Base-by-base conservation (phyloP, 2,113 vertebrate species). In the Alectura lathami region DNA sequence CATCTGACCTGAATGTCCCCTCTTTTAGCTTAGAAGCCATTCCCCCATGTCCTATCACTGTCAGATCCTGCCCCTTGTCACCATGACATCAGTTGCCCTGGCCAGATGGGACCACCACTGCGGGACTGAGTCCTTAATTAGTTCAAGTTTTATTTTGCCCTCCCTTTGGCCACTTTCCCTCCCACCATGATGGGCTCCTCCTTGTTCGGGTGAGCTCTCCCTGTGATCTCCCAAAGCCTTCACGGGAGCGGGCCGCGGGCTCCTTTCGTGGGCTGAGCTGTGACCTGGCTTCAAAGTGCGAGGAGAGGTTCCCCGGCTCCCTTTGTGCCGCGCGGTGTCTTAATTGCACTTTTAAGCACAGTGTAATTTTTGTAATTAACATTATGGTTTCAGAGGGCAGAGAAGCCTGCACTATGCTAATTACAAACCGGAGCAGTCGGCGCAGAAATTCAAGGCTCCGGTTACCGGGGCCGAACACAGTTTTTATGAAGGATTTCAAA, bases 341-440 rank as follows among this genome's bases (percentile, higher is more conserved):
- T 98, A 98, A 98, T 98, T 98, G 97, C 98, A 98, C 98, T 98
- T 98, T 98, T 98, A 98, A 98, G 98, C 98, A 98, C 98, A 98
- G 98, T 98, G 97, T 98, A 98, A 98, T 98, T 98, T 98, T 98
- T 98, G 98, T 98, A 98, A 98, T 98, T 98, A 98, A 98, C 98
- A 98, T 98, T 98, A 98, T 98, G 98, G 98, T 98, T 98, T 98
- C 98, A 98, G 98, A 98, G 98, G 98, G 98, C 98, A 98, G 98
- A 98, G 96, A 98, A 98, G 96, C 97, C 97, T 95, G 97, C 97
- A 96, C 98, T 97, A 96, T 98, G 98, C 98, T 98, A 98, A 98
- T 98, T 98, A 98, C 97, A 98, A 98, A 97, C 96, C 93, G 82
- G 69, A 91, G 93, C 96, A 95, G 91, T 97, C 62, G 3, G 94